Percentiles rank a stretch among this genome's conserved stretches.
phyloP scores from a whole-genome alignment of 1,140 invertebrate species.

The Scaptomyza montana region DNA sequence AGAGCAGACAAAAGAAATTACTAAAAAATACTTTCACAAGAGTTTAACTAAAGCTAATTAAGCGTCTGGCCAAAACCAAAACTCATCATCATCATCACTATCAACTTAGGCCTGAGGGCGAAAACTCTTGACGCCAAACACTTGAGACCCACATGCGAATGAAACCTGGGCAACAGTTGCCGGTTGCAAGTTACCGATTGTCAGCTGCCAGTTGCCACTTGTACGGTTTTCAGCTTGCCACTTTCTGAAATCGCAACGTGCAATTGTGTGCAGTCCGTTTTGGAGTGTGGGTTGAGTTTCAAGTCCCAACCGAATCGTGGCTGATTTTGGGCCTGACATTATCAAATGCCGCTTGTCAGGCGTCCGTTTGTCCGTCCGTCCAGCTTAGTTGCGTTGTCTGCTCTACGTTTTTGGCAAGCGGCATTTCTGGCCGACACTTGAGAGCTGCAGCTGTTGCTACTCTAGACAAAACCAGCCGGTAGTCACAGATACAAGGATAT shows the following conservation, averaged over 20 bases:
- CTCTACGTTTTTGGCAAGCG: conserved; percentile 28
- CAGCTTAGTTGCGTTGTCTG: conserved; percentile 25
- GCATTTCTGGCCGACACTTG: conserved; percentile 29
- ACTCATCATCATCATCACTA: not conserved
- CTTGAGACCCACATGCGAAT: conserved; percentile 57
- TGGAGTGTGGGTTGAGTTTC: not conserved
- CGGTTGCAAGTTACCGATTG: conserved; percentile 15
- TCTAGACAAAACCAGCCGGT: conserved; percentile 43
- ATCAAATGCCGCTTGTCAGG: conserved; percentile 74
- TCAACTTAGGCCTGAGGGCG: conserved; percentile 32
- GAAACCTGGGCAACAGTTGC: conserved; percentile 53
- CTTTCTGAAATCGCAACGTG: conserved; percentile 71
- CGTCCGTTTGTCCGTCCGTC: not conserved
- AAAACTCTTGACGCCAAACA: conserved; percentile 43
- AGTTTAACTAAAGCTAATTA: conserved; percentile 56
- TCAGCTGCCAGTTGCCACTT: conserved; percentile 6
- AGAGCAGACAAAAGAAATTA: conserved; percentile 50
- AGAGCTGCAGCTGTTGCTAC: conserved; percentile 40
- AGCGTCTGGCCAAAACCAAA: conserved; percentile 26
- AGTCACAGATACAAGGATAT: conserved; percentile 27
- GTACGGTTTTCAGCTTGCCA: conserved; percentile 22
- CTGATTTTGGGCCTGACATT: conserved; percentile 76
- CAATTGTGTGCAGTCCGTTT: conserved; percentile 50
- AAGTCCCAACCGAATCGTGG: conserved; percentile 29
- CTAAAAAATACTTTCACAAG: not conserved